These are phyloP conservation scores for Elysia chlorotica DNA, from an alignment of 1,140 invertebrate species.

Conservation along the genomic window DNA sequence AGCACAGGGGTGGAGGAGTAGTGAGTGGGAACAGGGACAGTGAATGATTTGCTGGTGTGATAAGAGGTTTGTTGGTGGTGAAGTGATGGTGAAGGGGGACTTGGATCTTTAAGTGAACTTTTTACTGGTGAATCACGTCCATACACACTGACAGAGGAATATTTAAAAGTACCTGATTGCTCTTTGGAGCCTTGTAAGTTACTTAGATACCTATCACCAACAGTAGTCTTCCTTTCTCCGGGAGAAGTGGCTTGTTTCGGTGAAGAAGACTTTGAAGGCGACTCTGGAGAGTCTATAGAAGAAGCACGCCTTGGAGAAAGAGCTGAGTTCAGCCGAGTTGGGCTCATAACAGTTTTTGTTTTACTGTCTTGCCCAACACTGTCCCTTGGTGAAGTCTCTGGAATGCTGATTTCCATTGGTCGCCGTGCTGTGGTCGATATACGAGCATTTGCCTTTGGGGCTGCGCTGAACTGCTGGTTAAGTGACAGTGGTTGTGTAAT, in stretches of 20 bases:
- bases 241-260: background rate
- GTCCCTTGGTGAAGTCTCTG: background rate
- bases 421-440: background rate
- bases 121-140: background rate
- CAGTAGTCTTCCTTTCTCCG: background rate
- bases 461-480: too few species aligned
- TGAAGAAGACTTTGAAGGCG: conserved; percentile 1
- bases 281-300: conserved; percentile 1
- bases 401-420: background rate
- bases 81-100: too few species aligned
- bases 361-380: background rate
- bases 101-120: too few species aligned
- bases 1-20: background rate
- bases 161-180: background rate
- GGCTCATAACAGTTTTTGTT: background rate
- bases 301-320: conserved; percentile 6
- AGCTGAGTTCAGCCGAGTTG: conserved; percentile 9
- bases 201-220: too few species aligned
- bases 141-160: background rate
- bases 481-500: background rate
- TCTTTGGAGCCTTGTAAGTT: too few species aligned
- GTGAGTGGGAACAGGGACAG: background rate
- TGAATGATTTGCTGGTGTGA: conserved; percentile 9
- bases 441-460: too few species aligned
- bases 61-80: background rate